A percentile compares a stretch with the other conserved stretches of the same genome.
phyloP scores from a whole-genome alignment of 1,140 invertebrate species.

The Ephestia elutella region DNA sequence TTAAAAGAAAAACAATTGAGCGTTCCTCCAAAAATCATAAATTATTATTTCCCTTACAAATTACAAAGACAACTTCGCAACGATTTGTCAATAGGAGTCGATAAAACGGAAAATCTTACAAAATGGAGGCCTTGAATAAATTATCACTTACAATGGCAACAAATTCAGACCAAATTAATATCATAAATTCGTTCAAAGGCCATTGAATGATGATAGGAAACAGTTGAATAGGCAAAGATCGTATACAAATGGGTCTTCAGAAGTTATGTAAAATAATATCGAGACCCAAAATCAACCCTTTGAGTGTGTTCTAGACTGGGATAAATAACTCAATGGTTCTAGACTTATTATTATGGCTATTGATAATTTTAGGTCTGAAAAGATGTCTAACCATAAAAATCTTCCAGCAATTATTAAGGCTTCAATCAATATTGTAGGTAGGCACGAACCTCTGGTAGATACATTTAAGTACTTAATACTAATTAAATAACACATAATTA shows the following conservation, averaged over 20 bases:
- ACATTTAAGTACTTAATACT: too few species aligned
- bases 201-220: constrained; percentile 10
- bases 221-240: constrained; percentile 6
- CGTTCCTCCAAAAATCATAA: too few species aligned
- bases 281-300: not conserved
- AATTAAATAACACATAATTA: too few species aligned
- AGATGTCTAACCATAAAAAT: too few species aligned
- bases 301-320: not conserved
- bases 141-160: constrained; percentile 5
- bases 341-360: too few species aligned
- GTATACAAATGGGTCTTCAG: not conserved
- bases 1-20: too few species aligned
- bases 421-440: too few species aligned
- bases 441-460: too few species aligned
- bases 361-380: too few species aligned
- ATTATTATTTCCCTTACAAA: not conserved
- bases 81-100: not conserved
- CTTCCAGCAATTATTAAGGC: too few species aligned
- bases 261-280: not conserved
- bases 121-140: constrained; percentile 6
- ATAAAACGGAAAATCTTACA: constrained; percentile 4
- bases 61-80: not conserved
- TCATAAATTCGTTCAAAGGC: constrained; percentile 10
- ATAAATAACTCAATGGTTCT: too few species aligned
- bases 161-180: constrained; percentile 10